Conservation (phyloP, 2,888 invertebrate genomes). For the Galeruca laticollis region DNA sequence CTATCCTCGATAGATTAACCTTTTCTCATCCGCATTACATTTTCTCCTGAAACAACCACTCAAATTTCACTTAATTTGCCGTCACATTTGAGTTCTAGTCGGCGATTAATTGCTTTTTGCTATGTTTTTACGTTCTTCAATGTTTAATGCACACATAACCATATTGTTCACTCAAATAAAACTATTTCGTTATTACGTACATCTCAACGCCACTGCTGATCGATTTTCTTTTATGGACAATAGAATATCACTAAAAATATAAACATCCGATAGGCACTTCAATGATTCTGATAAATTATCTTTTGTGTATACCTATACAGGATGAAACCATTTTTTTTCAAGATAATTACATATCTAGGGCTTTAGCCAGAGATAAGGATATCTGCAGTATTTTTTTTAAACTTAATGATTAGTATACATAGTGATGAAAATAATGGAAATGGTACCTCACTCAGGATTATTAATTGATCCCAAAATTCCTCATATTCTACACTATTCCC, state of each 20-base stretch:
- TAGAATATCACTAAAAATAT: conserved; percentile 1
- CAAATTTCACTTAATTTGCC: conserved; percentile 32
- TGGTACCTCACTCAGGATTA: too few relatives aligned
- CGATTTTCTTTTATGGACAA: conserved; percentile 18
- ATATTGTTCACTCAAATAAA: conserved; percentile 20
- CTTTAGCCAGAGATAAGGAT: not conserved
- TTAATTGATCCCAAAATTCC: too few relatives aligned
- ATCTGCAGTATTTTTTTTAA: not conserved
- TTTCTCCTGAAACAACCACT: conserved; percentile 39
- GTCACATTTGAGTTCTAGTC: conserved; percentile 10
- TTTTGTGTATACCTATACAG: not conserved
- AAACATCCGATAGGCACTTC: not conserved
- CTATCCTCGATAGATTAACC: conserved; percentile 53
- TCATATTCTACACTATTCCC: too few relatives aligned
- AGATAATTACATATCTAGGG: not conserved
- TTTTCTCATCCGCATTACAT: conserved; percentile 44
- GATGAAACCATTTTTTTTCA: not conserved
- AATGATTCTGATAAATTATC: not conserved
- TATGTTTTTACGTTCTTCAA: conserved; percentile 30
- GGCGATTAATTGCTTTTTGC: conserved; percentile 29
- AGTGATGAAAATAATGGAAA: not conserved
- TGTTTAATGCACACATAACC: conserved; percentile 27
- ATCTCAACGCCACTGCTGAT: conserved; percentile 10
- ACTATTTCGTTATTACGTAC: conserved; percentile 22
- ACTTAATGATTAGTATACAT: not conserved